These are phyloP conservation scores for Sesamia inferens DNA, from an alignment of 2,888 invertebrate genomes.

Conservation along the genomic window DNA sequence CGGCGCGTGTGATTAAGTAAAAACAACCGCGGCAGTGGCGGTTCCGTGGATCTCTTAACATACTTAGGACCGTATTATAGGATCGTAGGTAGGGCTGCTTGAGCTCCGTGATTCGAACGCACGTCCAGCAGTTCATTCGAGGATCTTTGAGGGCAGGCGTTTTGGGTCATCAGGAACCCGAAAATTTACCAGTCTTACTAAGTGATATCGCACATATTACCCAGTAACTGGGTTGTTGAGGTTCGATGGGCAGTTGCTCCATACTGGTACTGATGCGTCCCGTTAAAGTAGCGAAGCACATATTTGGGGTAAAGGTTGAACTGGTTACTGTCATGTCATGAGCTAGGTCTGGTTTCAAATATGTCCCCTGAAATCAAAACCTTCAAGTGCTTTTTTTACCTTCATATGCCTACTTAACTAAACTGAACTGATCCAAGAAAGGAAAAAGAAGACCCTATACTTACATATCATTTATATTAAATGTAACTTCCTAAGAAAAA, in stretches of 20 bases:
- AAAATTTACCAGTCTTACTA: background rate
- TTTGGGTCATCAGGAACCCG: background rate
- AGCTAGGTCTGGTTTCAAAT: background rate
- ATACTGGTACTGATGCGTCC: background rate
- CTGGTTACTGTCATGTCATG: background rate
- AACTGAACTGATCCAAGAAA: background rate
- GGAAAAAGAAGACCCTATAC: slow-evolving; percentile 24
- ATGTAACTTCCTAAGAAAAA: slow-evolving; percentile 47
- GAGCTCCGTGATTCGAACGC: background rate
- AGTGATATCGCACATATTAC: background rate
- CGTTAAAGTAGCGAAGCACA: background rate
- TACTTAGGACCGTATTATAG: background rate
- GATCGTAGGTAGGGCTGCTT: too few relatives aligned
- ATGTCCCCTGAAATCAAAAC: background rate
- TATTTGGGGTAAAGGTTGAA: background rate
- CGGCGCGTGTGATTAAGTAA: background rate
- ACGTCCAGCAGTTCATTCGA: background rate
- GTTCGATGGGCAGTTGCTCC: background rate
- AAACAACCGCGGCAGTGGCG: background rate
- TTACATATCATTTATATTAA: slow-evolving; percentile 49
- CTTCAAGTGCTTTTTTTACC: background rate
- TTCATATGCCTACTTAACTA: background rate
- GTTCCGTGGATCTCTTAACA: background rate
- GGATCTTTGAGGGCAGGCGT: background rate
- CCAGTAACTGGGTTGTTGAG: background rate